Conservation (phyloP, 2,797 vertebrate genomes). For the Mionectes olivaceus region DNA sequence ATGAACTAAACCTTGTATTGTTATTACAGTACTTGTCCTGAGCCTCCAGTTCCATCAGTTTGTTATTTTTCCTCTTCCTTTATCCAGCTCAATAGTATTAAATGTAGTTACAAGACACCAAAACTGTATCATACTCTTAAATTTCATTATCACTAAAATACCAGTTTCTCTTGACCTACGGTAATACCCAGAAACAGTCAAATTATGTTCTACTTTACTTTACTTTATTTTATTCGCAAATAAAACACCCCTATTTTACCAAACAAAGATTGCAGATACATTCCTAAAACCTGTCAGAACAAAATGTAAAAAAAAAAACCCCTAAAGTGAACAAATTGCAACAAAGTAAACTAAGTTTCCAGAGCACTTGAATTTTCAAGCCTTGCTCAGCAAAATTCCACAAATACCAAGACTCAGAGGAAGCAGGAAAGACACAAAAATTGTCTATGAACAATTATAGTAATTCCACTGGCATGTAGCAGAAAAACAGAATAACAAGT, state of each 20-base stretch:
- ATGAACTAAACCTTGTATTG: background rate
- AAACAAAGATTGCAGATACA: background rate
- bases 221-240: no score
- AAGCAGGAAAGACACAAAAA: background rate
- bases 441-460: background rate
- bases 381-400: background rate
- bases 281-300: background rate
- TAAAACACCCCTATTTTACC: background rate
- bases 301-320: background rate
- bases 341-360: background rate
- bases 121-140: background rate
- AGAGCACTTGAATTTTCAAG: background rate
- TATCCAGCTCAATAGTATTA: background rate
- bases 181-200: background rate
- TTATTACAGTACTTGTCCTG: background rate
- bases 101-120: background rate
- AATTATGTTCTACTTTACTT: background rate
- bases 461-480: background rate
- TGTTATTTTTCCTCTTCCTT: background rate
- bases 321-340: background rate
- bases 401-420: accelerated
- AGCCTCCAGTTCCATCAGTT: background rate
- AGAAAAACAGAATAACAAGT: background rate
- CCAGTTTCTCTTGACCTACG: background rate
- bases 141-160: background rate